Evolutionary conservation across 2,888 invertebrate genomes (phyloP).

Genomic region (Blastobasis lacticolella): DNA sequence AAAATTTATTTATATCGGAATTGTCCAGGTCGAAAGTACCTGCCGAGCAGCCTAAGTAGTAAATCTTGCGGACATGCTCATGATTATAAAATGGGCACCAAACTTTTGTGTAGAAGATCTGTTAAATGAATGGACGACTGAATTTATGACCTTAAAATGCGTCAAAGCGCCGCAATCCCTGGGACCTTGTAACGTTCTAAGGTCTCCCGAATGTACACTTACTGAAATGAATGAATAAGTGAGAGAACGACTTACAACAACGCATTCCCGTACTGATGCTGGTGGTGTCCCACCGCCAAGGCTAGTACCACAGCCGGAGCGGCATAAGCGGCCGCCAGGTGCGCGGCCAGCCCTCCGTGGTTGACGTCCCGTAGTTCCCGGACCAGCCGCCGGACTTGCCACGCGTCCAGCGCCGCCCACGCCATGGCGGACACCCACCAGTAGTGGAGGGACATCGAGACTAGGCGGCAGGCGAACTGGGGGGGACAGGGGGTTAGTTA

Average conservation of each 20-base stretch:
- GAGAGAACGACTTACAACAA: constrained; percentile 84
- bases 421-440: constrained; percentile 92
- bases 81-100: too few species aligned
- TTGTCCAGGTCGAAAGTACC: too few species aligned
- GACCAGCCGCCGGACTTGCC: constrained; percentile 94
- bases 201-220: too few species aligned
- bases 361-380: constrained; percentile 97
- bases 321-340: constrained; percentile 93
- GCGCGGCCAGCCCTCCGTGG: constrained; percentile 95
- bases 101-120: too few species aligned
- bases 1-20: too few species aligned
- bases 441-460: constrained; percentile 94
- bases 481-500: constrained; percentile 6
- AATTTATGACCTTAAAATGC: too few species aligned
- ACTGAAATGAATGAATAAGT: too few species aligned
- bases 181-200: too few species aligned
- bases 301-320: constrained; percentile 93
- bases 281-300: constrained; percentile 91
- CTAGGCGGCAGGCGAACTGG: constrained; percentile 88
- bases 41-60: too few species aligned
- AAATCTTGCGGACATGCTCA: too few species aligned
- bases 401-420: constrained; percentile 94
- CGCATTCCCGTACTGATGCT: constrained; percentile 95
- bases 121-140: too few species aligned
- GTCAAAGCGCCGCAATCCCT: too few species aligned